Conservation (phyloP, 2,888 invertebrate genomes). For the Apodemia arnacis region DNA sequence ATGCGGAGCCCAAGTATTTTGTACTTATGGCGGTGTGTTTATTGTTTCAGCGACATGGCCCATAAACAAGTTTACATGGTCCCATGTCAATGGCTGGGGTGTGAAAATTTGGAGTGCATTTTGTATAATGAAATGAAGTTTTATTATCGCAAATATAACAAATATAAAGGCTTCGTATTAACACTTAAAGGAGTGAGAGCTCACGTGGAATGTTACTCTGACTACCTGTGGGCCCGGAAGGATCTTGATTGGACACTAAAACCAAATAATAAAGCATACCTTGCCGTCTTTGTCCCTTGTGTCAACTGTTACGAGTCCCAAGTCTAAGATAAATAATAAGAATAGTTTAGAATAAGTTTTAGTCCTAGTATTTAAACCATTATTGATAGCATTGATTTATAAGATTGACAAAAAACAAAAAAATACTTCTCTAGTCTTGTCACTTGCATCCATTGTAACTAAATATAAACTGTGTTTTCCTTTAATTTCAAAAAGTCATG, state of each 20-base stretch:
- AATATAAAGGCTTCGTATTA: constrained; percentile 1
- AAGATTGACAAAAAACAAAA: constrained; percentile 8
- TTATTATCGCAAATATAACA: not conserved
- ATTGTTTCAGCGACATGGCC: not conserved
- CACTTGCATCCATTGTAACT: too few species aligned
- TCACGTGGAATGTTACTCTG: not conserved
- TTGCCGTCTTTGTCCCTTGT: constrained; percentile 8
- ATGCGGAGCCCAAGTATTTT: not conserved
- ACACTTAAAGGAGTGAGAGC: not conserved
- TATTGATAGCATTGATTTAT: not conserved
- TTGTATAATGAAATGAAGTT: not conserved
- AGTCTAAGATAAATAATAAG: not conserved
- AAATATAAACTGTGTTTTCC: too few species aligned
- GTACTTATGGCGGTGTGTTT: not conserved
- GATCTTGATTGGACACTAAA: not conserved
- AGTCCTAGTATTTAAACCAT: constrained; percentile 12
- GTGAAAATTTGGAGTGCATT: not conserved
- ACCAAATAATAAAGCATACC: not conserved
- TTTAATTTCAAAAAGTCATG: too few species aligned
- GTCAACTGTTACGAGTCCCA: not conserved
- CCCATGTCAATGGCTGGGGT: not conserved
- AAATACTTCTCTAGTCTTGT: too few species aligned
- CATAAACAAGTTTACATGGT: constrained; percentile 6
- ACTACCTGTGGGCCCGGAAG: not conserved
- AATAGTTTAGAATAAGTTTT: constrained; percentile 11